Base-by-base conservation (phyloP, 2,888 invertebrate genomes). In the Temnothorax ravouxi region DNA sequence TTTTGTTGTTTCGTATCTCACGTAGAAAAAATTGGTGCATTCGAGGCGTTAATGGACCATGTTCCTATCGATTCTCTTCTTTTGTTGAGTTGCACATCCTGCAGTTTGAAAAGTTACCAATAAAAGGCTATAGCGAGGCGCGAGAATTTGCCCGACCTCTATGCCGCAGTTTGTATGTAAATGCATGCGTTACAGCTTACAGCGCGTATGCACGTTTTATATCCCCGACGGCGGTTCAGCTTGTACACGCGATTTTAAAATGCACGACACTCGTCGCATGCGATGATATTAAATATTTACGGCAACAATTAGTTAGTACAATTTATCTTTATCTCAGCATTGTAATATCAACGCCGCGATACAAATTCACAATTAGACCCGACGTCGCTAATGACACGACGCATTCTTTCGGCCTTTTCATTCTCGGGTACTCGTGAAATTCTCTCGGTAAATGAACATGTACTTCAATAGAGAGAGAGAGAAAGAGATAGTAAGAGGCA, bases 71-170 rank as follows among this genome's bases (percentile, higher is more conserved):
- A 77, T 77, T 77, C 44, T 5, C 56, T 67, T 34, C 67, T 77
- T 77, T 67, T 56, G 56, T 44, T 56, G 69, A 54, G 67, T 67
- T 47, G 34, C 56, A 38, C 44, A 54, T 77, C n/a, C 75, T n/a
- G n/a, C n/a, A 76, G 38, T 44, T 77, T 77, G 77, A 67, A 67
- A 54, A 67, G 66, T 76, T 76, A 52, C 76, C 76, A 76, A 76
- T 76, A 64, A 76, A 76, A 64, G 66, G 44, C 44, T n/a, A 56
- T 54, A 67, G 77, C 77, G 56, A 77, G 69, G 67, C 44, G 69
- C 54, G 29, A 77, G 77, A 79, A 79, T 79, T 71, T 44, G 72
- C 38, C 25, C 79, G 47, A 38, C 21, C 59, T 59, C 71, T 3
- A 47, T 13, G 47, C 21, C n/a, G 59, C 56, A 67, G 66, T 79